A percentile compares a stretch with the other conserved stretches of the same genome.
These are phyloP conservation scores for Ypsolopha sequella DNA, from an alignment of 2,888 invertebrate genomes.

Conservation along the genomic window DNA sequence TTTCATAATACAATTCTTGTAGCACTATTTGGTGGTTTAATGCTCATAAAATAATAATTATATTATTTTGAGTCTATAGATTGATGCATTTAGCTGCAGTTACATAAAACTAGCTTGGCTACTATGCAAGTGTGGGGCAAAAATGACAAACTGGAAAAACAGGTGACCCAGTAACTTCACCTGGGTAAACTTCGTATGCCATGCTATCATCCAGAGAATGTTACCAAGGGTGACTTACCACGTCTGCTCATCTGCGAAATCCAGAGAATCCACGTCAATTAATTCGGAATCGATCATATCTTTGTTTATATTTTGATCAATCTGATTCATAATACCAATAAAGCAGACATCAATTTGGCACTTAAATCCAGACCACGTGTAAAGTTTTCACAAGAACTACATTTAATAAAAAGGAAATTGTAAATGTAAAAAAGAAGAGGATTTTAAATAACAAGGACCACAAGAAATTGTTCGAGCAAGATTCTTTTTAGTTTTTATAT, in stretches of 20 bases:
- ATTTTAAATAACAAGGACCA: constrained; percentile 35
- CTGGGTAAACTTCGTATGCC: no score
- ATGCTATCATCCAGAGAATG: no score
- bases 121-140: no score
- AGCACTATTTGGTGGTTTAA: no score
- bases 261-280: constrained; percentile 69
- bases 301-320: constrained; percentile 69
- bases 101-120: no score
- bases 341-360: constrained; percentile 65
- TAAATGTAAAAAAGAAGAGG: constrained; percentile 49
- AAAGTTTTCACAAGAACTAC: constrained; percentile 47
- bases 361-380: constrained; percentile 47
- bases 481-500: constrained; percentile 29
- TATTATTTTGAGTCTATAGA: no score
- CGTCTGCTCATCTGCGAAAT: constrained; percentile 70
- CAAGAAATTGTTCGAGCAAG: constrained; percentile 51
- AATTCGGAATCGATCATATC: constrained; percentile 67
- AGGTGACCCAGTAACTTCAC: no score
- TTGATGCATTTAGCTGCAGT: no score
- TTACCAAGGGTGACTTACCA: constrained; percentile 50
- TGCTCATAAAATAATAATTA: no score
- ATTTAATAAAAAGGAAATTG: constrained; percentile 41
- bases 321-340: constrained; percentile 56
- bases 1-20: no score
- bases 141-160: no score